These are phyloP conservation scores for Bombus terrestris DNA, from an alignment of 1,140 invertebrate species.

Conservation along the genomic window DNA sequence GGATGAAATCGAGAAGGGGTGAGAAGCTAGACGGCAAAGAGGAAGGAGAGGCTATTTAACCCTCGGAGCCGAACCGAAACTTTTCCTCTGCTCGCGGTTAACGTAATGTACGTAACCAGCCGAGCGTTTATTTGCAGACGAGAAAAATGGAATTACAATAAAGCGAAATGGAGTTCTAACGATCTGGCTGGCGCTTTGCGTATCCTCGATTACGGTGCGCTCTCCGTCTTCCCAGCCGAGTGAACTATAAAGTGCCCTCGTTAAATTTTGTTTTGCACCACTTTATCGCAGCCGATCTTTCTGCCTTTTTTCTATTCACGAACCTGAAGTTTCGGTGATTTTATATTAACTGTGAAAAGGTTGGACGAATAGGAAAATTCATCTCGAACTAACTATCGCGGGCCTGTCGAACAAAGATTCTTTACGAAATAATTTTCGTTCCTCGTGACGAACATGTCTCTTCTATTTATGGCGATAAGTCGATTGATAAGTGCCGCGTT, in stretches of 20 bases:
- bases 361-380: slow-evolving; percentile 10
- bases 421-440: too few relatives aligned
- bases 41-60: slow-evolving; percentile 67
- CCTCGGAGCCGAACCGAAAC: slow-evolving; percentile 64
- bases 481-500: background rate
- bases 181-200: slow-evolving; percentile 44
- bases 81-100: slow-evolving; percentile 59
- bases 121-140: slow-evolving; percentile 73
- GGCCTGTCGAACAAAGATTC: background rate
- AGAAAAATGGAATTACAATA: slow-evolving; percentile 76
- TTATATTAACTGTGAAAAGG: background rate
- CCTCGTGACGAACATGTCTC: background rate
- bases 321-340: background rate
- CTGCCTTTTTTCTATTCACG: slow-evolving; percentile 21
- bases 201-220: slow-evolving; percentile 16
- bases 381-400: slow-evolving; percentile 27
- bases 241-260: slow-evolving; percentile 58
- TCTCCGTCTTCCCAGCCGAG: too few relatives aligned
- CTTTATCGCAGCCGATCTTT: slow-evolving; percentile 16
- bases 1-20: background rate
- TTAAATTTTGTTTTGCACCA: slow-evolving; percentile 54
- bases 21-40: background rate
- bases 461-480: background rate
- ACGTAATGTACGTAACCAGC: slow-evolving; percentile 71
- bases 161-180: slow-evolving; percentile 73